Base-by-base conservation (phyloP, 2,113 vertebrate species). In the Hippocampus comes region DNA sequence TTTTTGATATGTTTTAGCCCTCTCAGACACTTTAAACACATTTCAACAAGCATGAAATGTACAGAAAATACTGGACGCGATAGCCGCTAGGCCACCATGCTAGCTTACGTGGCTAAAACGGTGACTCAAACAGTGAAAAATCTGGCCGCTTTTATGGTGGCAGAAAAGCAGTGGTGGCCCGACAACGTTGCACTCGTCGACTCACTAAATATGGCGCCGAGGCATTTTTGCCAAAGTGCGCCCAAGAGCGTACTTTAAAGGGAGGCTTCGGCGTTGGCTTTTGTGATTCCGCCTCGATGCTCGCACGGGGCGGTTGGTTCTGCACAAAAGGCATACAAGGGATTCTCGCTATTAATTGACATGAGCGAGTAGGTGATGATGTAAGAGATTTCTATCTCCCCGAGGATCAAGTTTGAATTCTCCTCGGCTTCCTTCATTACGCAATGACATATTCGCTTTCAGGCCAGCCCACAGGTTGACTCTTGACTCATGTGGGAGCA, bases 371-470 rank as follows among this genome's bases (percentile, higher is more conserved):
- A 9, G 53, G 53, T 46, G 70, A 78, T 91, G 87, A 90, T 88
- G 87, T 87, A 90, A 90, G 75, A 75, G 72, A 85, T 83, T 78
- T 85, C 84, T 82, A 85, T 82, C 73, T 63, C 61, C 82, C 82
- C 0, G 55, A 75, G 84, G 87, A 81, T 79, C 73, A 83, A 84
- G 7, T 91, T 89, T 86, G 86, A 90, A 84, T 90, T 79, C 76
- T 78, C 82, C 76, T 88, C 89, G 87, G 89, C 83, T 80, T 86
- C 80, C 77, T 82, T 77, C 71, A 84, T 90, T 90, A 87, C 63
- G 84, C 72, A 88, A 90, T 70, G 63, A 71, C 73, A 87, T 89
- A 84, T 90, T 82, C 59, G 83, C 84, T 89, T 90, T 88, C 83
- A 78, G 72, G 83, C 72, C 46, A 74, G 71, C 86, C 79, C 73